Percentiles rank a stretch among this genome's conserved stretches.
phyloP scores from a whole-genome alignment of 1,140 invertebrate genomes.

The Trichonephila clavipes region DNA sequence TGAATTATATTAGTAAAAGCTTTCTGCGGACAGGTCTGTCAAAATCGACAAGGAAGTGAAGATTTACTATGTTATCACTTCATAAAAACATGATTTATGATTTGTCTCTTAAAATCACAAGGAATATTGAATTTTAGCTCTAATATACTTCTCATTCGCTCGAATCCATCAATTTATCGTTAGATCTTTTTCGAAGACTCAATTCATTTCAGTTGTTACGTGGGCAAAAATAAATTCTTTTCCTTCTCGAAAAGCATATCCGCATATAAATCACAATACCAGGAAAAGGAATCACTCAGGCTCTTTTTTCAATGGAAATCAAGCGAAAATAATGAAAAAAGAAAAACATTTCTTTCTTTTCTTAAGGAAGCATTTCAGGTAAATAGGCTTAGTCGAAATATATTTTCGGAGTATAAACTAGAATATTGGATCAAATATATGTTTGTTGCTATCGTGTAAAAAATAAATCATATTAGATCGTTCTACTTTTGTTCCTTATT shows the following conservation, averaged over 20 bases:
- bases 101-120: neutral
- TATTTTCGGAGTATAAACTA: neutral
- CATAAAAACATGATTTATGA: neutral
- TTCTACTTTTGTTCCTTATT: too few relatives aligned
- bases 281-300: neutral
- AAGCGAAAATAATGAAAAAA: neutral
- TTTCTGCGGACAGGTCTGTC: too few relatives aligned
- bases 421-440: slow-evolving; percentile 21
- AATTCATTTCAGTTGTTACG: slow-evolving; percentile 8
- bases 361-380: neutral
- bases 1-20: neutral
- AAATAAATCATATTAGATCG: neutral
- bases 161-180: neutral
- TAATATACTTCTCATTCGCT: neutral
- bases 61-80: neutral
- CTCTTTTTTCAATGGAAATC: neutral
- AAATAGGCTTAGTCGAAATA: slow-evolving; percentile 10
- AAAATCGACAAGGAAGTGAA: neutral
- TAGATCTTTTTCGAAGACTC: neutral
- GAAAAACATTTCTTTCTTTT: neutral
- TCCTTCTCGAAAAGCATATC: neutral
- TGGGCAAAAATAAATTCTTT: slow-evolving; percentile 7
- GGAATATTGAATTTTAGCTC: slow-evolving; percentile 4
- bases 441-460: slow-evolving; percentile 12
- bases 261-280: neutral